phyloP scores from a whole-genome alignment of 1,140 invertebrate species.

The Nasonia giraulti region DNA sequence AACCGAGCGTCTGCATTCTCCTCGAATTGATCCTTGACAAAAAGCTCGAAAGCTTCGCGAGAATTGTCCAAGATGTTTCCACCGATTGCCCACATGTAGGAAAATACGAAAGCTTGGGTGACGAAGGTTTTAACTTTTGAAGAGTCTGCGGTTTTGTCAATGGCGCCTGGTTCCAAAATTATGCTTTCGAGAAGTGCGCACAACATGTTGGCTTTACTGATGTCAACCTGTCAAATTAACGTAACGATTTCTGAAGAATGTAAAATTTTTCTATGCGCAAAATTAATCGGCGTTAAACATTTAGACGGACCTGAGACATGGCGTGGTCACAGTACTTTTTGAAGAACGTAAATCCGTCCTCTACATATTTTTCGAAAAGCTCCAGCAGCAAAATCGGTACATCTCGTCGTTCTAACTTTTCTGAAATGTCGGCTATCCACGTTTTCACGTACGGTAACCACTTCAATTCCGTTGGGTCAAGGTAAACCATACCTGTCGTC shows the following conservation, averaged over 20 bases:
- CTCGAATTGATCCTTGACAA: slow-evolving; percentile 81
- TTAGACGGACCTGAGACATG: slow-evolving; percentile 77
- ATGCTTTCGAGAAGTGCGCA: slow-evolving; percentile 84
- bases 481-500: slow-evolving; percentile 89
- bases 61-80: slow-evolving; percentile 85
- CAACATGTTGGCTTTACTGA: slow-evolving; percentile 85
- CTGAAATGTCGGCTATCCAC: slow-evolving; percentile 81
- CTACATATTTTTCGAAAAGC: slow-evolving; percentile 80
- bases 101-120: slow-evolving; percentile 83
- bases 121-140: slow-evolving; percentile 78
- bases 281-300: neutral
- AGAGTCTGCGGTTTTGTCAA: slow-evolving; percentile 75
- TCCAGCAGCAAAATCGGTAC: slow-evolving; percentile 76
- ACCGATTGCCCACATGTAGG: slow-evolving; percentile 87
- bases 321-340: slow-evolving; percentile 78
- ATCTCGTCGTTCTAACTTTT: slow-evolving; percentile 75
- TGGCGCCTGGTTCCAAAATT: slow-evolving; percentile 71
- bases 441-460: slow-evolving; percentile 88
- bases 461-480: slow-evolving; percentile 87
- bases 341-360: slow-evolving; percentile 80
- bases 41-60: slow-evolving; percentile 81
- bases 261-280: neutral
- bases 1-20: slow-evolving; percentile 79
- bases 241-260: neutral
- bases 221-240: slow-evolving; percentile 79